phyloP scores from a whole-genome alignment of 1,140 invertebrate genomes.

The Anthonomus grandis region DNA sequence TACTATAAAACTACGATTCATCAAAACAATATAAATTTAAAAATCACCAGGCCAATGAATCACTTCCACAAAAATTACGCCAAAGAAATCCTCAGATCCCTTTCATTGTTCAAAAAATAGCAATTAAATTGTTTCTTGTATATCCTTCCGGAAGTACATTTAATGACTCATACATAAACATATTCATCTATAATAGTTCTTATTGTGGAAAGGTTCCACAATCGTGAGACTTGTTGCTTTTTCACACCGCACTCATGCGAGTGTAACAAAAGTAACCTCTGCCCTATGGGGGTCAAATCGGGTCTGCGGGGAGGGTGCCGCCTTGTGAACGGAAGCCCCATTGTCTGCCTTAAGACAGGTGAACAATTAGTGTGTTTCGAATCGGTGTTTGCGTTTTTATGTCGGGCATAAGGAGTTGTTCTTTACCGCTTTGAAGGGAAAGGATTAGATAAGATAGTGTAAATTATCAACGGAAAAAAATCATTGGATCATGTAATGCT shows the following conservation, averaged over 20 bases:
- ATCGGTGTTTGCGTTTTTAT: constrained; percentile 23
- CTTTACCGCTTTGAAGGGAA: not conserved
- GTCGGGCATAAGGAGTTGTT: constrained; percentile 2
- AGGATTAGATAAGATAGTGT: not conserved
- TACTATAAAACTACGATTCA: too few species aligned
- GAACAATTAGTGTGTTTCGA: constrained; percentile 29
- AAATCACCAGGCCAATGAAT: too few species aligned
- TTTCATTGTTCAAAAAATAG: too few species aligned
- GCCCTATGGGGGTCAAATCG: constrained; percentile 29
- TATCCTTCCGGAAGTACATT: constrained; percentile 28
- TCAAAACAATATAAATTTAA: too few species aligned
- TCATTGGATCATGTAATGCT: too few species aligned
- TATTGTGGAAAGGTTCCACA: constrained; percentile 27
- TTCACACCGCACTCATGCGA: constrained; percentile 36
- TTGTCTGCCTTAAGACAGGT: constrained; percentile 32
- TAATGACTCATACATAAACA: constrained; percentile 42
- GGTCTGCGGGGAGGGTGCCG: constrained; percentile 18
- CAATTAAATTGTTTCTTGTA: too few species aligned
- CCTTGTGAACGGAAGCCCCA: constrained; percentile 34
- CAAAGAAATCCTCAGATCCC: too few species aligned
- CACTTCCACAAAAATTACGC: too few species aligned
- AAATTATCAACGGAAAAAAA: too few species aligned
- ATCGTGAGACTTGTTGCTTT: constrained; percentile 35
- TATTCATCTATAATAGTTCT: constrained; percentile 35
- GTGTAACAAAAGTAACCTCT: constrained; percentile 40